These are phyloP conservation scores for Lucilia cuprina DNA, from an alignment of 1,140 invertebrate genomes.

Conservation along the genomic window DNA sequence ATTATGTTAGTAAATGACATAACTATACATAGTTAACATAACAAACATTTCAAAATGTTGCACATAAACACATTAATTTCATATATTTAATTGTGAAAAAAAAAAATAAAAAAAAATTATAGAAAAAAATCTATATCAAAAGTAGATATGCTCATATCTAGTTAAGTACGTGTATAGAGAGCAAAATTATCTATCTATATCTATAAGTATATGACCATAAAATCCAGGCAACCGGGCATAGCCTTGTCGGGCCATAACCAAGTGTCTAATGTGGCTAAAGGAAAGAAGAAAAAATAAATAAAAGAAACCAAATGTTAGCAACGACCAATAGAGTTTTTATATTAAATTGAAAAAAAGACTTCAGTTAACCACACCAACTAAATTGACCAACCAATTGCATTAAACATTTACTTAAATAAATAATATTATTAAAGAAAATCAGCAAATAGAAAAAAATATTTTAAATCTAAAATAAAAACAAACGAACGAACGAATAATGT, in stretches of 20 bases:
- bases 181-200: neutral
- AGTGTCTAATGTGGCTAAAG: neutral
- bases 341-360: neutral
- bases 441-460: neutral
- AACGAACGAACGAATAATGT: neutral
- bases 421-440: neutral
- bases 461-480: neutral
- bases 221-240: neutral
- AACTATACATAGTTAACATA: slow-evolving; percentile 35
- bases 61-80: slow-evolving; percentile 33
- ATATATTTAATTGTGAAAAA: slow-evolving; percentile 10
- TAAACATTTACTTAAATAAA: neutral
- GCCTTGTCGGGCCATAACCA: neutral
- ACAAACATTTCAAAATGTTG: slow-evolving; percentile 34
- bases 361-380: neutral
- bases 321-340: neutral
- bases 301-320: neutral
- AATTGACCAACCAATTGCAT: neutral
- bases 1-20: slow-evolving; percentile 33
- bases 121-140: neutral
- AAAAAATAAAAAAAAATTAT: neutral
- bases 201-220: neutral
- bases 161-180: neutral
- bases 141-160: neutral
- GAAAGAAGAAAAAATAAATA: neutral